Base-by-base conservation (phyloP, 2,888 invertebrate species). In the Phaonia tiefii region DNA sequence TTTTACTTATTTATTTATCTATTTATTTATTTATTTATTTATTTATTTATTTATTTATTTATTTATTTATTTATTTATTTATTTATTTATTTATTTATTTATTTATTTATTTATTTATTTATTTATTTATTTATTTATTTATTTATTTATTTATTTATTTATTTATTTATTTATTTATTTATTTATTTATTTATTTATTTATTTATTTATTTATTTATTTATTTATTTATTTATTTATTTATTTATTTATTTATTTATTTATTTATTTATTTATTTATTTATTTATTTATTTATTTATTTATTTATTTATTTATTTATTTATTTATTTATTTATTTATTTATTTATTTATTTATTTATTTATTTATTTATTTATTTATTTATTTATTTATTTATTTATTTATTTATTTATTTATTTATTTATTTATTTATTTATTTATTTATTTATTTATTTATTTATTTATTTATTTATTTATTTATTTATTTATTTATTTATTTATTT, bases 401-500 rank as follows among this genome's bases (percentile, higher is more conserved):
- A 7, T 51, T 51, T 51, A 11, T 51, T 51, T 51, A 11, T 51
- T 51, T 51, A 11, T 51, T 51, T 51, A 11, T 51, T 51, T 51
- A 11, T 51, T 51, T 51, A 11, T 51, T 51, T 51, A 11, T 51
- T 51, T 51, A 11, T 51, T 51, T 51, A 11, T 51, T 51, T 51
- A 11, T 51, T 51, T 51, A 11, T 51, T 51, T 51, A 11, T 51
- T 51, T 51, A 11, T 51, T 51, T 51, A 11, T 51, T 51, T 51
- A 11, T 51, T 51, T 51, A 17, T 51, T 51, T 51, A 11, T 51
- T 51, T 51, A 11, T 51, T 51, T 51, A 11, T 51, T 51, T 46
- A 46, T 46, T 46, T 46, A 46, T 46, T 46, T 46, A 46, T 46
- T 46, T 46, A 46, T 46, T 46, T 46, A 46, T 46, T 46, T 46